Evolutionary conservation across 1,140 invertebrate genomes (phyloP), one percentile per base, ranked within the genome.

Genomic region (Bombus consobrinus): DNA sequence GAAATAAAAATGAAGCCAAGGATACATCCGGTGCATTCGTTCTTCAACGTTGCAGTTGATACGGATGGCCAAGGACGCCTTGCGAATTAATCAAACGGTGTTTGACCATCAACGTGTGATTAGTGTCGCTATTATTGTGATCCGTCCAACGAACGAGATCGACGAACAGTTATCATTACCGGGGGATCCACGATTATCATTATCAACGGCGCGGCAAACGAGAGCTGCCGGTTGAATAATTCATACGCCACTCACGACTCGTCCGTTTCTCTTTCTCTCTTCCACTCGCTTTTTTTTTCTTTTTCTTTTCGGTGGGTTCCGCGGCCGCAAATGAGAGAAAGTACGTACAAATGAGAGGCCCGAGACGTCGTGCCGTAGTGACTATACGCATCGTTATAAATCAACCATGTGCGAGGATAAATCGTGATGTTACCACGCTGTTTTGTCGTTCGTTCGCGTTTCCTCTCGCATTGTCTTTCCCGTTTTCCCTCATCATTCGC

Each of bases 151-250:
- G 69, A 78, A 64, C 81, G 83, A 76, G 80, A 83, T 89, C 53
- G 69, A 85, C 85, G 81, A 80, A 79, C 83, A 72, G 76, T 89
- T 90, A 89, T 90, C 88, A 79, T 90, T 87, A 81, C 73, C 62
- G 59, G 34, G 41, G 62, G 57, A 84, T 87, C 77, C 81, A 83
- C 69, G 88, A 89, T 90, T 90, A 87, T 90, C 81, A 87, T 90
- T 90, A 90, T 81, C 81, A 82, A 77, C 89, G 73, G 77, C 76
- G 73, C 73, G 72, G 62, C 82, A 73, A 39, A 82, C 39, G 74
- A 76, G 62, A 71, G 80, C 68, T n/a, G 59, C 85, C 81, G 68
- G 80, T 82, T 87, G 82, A 90, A 90, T 90, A 87, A 90, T 90
- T 90, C 89, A 90, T 89, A 69, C 69, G 37, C 43, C 32, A 59